phyloP scores from a whole-genome alignment of 2,113 vertebrate genomes.

The Eidolon helvum region DNA sequence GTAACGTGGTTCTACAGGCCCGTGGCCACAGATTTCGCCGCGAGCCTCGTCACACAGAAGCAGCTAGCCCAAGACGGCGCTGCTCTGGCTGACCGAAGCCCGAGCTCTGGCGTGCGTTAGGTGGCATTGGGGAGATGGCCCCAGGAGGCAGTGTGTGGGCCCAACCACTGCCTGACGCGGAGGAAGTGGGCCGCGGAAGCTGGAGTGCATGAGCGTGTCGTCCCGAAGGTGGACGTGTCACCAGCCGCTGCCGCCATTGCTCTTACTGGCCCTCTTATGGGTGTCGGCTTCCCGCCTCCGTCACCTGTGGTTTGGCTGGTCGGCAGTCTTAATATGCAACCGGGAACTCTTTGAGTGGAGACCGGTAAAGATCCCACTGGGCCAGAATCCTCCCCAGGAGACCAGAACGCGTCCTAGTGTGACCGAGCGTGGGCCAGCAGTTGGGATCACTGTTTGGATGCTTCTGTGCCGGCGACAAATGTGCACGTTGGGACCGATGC shows the following conservation, averaged over 20 bases:
- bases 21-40: background rate
- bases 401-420: background rate
- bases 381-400: background rate
- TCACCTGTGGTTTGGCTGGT: background rate
- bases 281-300: background rate
- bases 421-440: background rate
- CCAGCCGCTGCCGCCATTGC: rapidly evolving
- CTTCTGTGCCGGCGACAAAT: background rate
- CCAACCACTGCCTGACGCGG: background rate
- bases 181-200: background rate
- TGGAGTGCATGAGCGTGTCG: rapidly evolving
- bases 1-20: background rate
- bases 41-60: no score
- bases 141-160: rapidly evolving
- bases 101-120: rapidly evolving
- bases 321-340: background rate
- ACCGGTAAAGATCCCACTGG: background rate
- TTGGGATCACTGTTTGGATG: rapidly evolving
- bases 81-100: background rate
- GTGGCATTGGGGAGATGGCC: background rate
- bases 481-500: rapidly evolving
- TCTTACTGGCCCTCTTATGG: rapidly evolving
- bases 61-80: no score
- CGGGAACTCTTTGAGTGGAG: background rate
- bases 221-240: rapidly evolving